Base-by-base conservation (phyloP, 1,140 invertebrate genomes). In the Nautilus pompilius region DNA sequence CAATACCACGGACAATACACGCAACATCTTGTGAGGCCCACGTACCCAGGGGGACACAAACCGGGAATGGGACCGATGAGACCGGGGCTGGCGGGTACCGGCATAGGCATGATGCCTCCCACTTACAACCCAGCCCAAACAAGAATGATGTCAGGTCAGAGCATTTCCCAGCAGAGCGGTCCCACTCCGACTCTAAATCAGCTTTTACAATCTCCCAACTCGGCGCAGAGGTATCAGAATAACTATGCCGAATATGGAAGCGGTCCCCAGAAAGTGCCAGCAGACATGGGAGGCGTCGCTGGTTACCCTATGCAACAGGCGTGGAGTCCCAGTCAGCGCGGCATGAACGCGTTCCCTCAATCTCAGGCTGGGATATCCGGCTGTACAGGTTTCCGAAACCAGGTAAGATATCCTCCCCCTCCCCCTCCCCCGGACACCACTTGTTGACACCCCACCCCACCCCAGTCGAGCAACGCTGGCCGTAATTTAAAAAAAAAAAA, bases 131-230 rank as follows among this genome's bases (percentile, higher is more conserved):
- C 54, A 36, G 66, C 56, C 46, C 65, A 64, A 53, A 69, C 66
- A 51, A 68, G 71, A 54, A 68, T 74, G 67, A 72, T 89, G 46
- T 85, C 87, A 2, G 88, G 88, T 62, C 88, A 88, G 74, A 87
- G 82, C 75, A 86, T 89, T 69, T 85, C 87, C 0, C 91, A 92
- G 78, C 89, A 90, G 58, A 71, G 73, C 54, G 82, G 93, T 53
- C 93, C 92, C 20, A 95, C 93, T 48, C 93, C 93, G 51, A 95
- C 93, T 30, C 84, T 95, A 60, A 95, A 95, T 82, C 93, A 93
- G 73, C 84, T 95, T 71, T 85, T 95, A 36, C 91, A 93, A 82
- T 89, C 90, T 33, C 86, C 87, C 1, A 91, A 90, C 65, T 88
- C 89, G 33, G 83, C 85, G 28, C 82, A 75, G 46, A 60, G 77